These are phyloP conservation scores for Drosophila gaucha DNA, from an alignment of 2,888 invertebrate genomes.

Conservation along the genomic window DNA sequence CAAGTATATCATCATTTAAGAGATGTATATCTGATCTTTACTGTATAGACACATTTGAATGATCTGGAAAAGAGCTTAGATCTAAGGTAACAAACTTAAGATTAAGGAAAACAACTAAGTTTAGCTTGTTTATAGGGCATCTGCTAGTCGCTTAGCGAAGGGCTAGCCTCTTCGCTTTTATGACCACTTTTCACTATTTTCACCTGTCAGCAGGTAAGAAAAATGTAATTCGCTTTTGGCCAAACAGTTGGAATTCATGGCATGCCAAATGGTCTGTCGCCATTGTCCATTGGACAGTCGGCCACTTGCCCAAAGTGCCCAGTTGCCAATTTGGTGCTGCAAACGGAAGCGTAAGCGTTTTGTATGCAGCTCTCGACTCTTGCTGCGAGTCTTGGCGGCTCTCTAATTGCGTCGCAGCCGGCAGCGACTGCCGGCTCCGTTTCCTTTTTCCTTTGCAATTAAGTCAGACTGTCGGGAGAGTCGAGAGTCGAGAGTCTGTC, in stretches of 20 bases:
- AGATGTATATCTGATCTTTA: no score
- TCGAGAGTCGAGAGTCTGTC: conserved; percentile 8
- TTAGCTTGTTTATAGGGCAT: not conserved
- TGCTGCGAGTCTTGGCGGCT: conserved; percentile 10
- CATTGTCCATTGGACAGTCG: conserved; percentile 14
- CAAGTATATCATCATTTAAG: no score
- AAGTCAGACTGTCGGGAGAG: conserved; percentile 28
- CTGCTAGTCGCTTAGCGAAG: conserved; percentile 12
- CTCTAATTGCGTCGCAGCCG: conserved; percentile 45
- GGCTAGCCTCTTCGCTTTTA: conserved; percentile 23
- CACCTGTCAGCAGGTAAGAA: conserved; percentile 40
- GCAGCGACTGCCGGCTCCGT: conserved; percentile 54
- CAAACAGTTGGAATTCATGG: conserved; percentile 39
- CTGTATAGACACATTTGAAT: no score
- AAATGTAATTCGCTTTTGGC: conserved; percentile 16
- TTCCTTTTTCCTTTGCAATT: conserved; percentile 64
- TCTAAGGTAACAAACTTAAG: no score
- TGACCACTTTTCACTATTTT: conserved; percentile 71
- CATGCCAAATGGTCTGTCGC: conserved; percentile 20
- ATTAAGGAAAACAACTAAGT: no score
- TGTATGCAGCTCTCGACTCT: not conserved
- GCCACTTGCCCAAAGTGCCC: not conserved
- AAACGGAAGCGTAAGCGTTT: conserved; percentile 43
- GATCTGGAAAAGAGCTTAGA: no score
- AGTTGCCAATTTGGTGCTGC: conserved; percentile 15